Evolutionary conservation across 2,888 invertebrate genomes (phyloP), one percentile per base, ranked within the genome.

Genomic region (Patella ulyssiponensis): DNA sequence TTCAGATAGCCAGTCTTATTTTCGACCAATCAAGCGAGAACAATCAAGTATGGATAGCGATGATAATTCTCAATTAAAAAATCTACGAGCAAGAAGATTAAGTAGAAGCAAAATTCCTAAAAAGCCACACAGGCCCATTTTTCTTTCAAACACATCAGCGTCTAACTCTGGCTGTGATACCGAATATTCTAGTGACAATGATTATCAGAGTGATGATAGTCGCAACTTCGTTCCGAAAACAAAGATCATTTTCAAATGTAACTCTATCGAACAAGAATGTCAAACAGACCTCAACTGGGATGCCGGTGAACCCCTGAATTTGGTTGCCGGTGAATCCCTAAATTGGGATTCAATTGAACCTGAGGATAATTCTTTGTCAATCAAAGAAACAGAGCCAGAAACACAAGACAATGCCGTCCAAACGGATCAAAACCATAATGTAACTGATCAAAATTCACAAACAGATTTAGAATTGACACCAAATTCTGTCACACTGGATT

Each of bases 171-270:
- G 23, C 20, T 23, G 23, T 11, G 64, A 64, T 64, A 64, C 9
- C 11, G 23, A 20, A 64, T 20, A 64, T 23, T 64, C 64, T 12
- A 23, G 23, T 64, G 20, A 23, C 14, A 14, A n/a, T 12, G 23
- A 64, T 23, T 44, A 44, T 44, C 44, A 44, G 44, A 64, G 64
- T 64, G 64, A 64, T 64, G 64, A 64, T 23, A 64, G 64, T 64
- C 20, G 20, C 14, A 23, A 23, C 3, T 23, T 23, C 23, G 20
- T 23, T 20, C 64, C 64, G 0, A 64, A 23, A 64, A 23, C 20
- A 12, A 64, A 23, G 9, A 64, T 23, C 20, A 11, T 64, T 64
- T 64, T 23, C 17, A 20, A 23, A 14, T 64, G 64, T 23, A 20
- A 64, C 23, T 64, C 64, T 64, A 23, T 64, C 0, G 64, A 64